A percentile compares a stretch with the other conserved stretches of the same genome.
Conservation (phyloP, 2,888 invertebrate species). For the Lochmaea crataegi region DNA sequence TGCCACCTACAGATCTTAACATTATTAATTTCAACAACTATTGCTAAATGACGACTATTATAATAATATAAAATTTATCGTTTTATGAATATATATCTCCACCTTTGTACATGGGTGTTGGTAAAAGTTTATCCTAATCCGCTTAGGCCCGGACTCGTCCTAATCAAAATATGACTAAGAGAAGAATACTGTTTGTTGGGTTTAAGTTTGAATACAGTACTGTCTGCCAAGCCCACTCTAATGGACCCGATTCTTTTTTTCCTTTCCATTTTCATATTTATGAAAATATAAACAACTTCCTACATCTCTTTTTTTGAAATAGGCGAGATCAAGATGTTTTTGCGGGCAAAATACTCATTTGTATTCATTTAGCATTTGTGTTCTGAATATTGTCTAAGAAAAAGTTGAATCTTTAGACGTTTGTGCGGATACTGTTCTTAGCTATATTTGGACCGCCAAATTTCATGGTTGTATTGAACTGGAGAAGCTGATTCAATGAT, state of each 20-base stretch:
- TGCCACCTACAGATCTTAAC: neutral
- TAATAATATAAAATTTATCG: too few species aligned
- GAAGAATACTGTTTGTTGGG: neutral
- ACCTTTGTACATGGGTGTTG: too few species aligned
- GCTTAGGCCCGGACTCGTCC: too few species aligned
- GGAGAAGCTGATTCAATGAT: too few species aligned
- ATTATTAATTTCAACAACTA: neutral
- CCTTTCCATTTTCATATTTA: slow-evolving; percentile 32
- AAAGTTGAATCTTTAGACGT: neutral
- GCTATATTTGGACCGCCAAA: too few species aligned
- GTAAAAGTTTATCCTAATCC: too few species aligned
- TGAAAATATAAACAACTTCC: slow-evolving; percentile 35
- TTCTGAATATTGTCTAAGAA: slow-evolving; percentile 2
- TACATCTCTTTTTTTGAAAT: slow-evolving; percentile 20
- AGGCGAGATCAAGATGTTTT: slow-evolving; percentile 23
- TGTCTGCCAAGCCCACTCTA: slow-evolving; percentile 18
- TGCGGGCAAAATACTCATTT: slow-evolving; percentile 18
- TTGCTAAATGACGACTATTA: too few species aligned
- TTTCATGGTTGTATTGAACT: too few species aligned
- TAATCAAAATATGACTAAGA: too few species aligned
- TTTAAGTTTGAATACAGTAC: neutral
- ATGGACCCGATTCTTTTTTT: slow-evolving; percentile 15
- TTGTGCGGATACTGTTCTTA: too few species aligned
- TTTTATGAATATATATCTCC: too few species aligned
- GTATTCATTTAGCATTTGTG: slow-evolving; percentile 6